Evolutionary conservation across 2,888 invertebrate species (phyloP), one percentile per base, ranked within the genome.

Genomic region (Furcula furcula): DNA sequence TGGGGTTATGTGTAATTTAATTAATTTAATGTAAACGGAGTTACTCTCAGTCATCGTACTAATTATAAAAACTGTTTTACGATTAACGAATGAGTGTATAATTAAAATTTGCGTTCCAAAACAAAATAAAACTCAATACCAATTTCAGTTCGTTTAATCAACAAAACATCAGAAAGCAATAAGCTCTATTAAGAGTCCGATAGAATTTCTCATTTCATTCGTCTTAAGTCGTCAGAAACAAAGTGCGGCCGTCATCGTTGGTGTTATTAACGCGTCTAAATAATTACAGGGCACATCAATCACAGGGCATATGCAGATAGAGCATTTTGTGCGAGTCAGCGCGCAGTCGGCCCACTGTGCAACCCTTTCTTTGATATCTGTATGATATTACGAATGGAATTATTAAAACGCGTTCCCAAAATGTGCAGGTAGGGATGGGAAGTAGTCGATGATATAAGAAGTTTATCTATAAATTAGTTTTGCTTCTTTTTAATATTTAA

Each of bases 231-330:
- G 79, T 85, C 86, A 83, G 74, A 84, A 85, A 85, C 85, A 83
- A 81, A 88, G 86, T 86, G 85, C 81, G 75, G 77, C 78, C 77
- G 73, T 83, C 80, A 67, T 76, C 83, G 69, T 78, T 76, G 81
- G 84, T 89, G 81, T 89, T 89, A 89, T 89, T 89, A 89, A 80
- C 83, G 82, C 83, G 89, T 89, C 89, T 75, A 79, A 79, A 87
- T 89, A 89, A 89, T 89, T 89, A 89, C 83, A 88, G 85, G 77
- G 83, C 74, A 82, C 89, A 89, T 89, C 89, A 89, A 88, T 89
- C 89, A 89, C 72, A 65, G 64, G 71, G 74, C 81, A 81, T 77
- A 86, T 84, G 86, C 86, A 87, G 86, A 86, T 86, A 83, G 81
- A 79, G 66, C 74, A 75, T 81, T 82, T 85, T 86, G 83, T 84